These are phyloP conservation scores for Virgularia gustaviana DNA, from an alignment of 92 coral and sea anemone species.

Conservation along the genomic window DNA sequence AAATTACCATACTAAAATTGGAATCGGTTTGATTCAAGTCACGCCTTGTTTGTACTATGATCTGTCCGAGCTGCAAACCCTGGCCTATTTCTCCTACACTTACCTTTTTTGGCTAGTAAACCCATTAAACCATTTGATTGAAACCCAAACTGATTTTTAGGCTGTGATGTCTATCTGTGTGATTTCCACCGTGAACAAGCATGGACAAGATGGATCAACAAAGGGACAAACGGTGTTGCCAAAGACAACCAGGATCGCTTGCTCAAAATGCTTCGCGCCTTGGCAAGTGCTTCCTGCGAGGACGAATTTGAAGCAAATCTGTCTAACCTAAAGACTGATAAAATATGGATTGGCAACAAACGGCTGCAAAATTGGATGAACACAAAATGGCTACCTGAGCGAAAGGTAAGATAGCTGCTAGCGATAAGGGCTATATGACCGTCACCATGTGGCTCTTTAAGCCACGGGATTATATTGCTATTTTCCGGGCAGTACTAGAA, in stretches of 20 bases:
- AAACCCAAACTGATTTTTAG: too few species aligned
- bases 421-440: background rate
- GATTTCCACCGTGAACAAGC: constrained; percentile 20
- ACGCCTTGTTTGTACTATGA: too few species aligned
- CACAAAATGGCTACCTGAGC: background rate
- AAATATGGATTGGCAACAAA: background rate
- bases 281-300: background rate
- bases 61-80: too few species aligned
- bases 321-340: background rate
- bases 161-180: background rate
- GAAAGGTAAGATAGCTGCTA: background rate
- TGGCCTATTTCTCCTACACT: too few species aligned
- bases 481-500: too few species aligned
- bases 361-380: background rate
- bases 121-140: too few species aligned
- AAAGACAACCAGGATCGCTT: background rate
- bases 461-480: background rate
- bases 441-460: too few species aligned
- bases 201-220: constrained; percentile 4
- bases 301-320: background rate
- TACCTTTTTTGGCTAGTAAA: too few species aligned
- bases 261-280: background rate
- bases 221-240: background rate
- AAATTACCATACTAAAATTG: too few species aligned
- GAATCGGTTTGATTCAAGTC: too few species aligned